A percentile compares a stretch with the other conserved stretches of the same genome.
phyloP scores from a whole-genome alignment of 2,113 vertebrate genomes.

The Trematocara macrostoma region DNA sequence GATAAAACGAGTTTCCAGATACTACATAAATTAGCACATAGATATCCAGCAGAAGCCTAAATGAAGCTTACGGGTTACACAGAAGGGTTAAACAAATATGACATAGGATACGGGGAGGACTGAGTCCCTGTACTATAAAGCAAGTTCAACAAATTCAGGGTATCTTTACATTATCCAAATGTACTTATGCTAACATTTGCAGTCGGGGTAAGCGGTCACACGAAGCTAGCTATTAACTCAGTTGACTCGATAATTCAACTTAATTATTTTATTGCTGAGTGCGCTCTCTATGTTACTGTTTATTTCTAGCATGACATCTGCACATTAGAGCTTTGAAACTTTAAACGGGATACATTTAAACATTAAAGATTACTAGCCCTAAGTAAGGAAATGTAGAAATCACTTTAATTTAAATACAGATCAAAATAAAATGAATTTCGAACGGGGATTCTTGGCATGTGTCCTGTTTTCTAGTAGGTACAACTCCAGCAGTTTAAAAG shows the following conservation, averaged over 20 bases:
- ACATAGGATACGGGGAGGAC: neutral
- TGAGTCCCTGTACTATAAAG: neutral
- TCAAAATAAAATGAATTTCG: neutral
- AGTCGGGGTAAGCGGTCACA: neutral
- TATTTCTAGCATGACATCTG: neutral
- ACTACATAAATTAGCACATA: neutral
- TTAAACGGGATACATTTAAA: neutral
- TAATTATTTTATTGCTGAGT: neutral
- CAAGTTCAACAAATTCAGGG: neutral
- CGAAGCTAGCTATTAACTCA: neutral
- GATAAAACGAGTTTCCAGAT: neutral
- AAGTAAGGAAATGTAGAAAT: neutral
- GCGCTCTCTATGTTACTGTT: neutral
- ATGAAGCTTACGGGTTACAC: neutral
- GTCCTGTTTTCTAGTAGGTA: neutral
- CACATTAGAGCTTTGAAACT: neutral
- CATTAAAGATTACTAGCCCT: neutral
- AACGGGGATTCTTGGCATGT: neutral
- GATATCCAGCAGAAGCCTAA: neutral
- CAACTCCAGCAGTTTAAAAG: neutral
- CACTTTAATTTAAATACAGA: neutral
- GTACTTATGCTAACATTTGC: neutral
- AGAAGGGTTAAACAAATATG: neutral
- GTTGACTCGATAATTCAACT: neutral
- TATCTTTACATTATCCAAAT: neutral